Percentiles rank a stretch among this genome's conserved stretches.
phyloP scores from a whole-genome alignment of 2,888 invertebrate genomes.

The Dione juno region DNA sequence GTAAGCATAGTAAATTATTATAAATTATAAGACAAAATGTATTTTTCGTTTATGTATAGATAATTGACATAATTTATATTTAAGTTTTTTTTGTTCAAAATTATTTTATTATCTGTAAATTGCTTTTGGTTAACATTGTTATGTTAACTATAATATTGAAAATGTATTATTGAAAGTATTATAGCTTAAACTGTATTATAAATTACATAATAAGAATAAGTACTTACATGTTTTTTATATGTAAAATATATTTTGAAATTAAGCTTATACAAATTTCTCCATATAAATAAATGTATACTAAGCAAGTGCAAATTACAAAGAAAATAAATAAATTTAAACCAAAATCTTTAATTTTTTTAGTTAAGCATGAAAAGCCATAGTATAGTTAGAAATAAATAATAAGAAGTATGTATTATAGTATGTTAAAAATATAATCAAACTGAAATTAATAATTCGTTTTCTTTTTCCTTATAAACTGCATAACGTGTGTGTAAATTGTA shows the following conservation, averaged over 20 bases:
- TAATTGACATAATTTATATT: conserved; percentile 3
- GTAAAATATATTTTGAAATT: too few relatives aligned
- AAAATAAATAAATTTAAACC: neutral
- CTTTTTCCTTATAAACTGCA: neutral
- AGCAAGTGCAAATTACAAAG: neutral
- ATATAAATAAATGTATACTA: neutral
- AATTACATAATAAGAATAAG: neutral
- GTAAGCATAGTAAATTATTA: conserved; percentile 37
- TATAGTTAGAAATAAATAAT: neutral
- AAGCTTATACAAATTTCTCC: too few relatives aligned
- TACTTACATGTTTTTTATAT: too few relatives aligned
- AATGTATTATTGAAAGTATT: neutral
- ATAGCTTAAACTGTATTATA: neutral
- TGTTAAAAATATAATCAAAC: conserved; percentile 16
- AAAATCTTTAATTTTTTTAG: neutral
- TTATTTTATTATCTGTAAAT: neutral
- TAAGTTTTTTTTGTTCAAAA: neutral
- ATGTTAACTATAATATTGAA: neutral
- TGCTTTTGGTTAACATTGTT: neutral
- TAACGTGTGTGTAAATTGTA: too few relatives aligned
- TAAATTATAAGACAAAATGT: conserved; percentile 14
- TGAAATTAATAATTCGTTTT: neutral
- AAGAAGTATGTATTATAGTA: conserved; percentile 5
- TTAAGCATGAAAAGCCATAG: conserved; percentile 1
- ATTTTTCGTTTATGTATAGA: neutral